These are phyloP conservation scores for Cyrtonyx montezumae DNA, from an alignment of 2,113 vertebrate genomes.

Conservation along the genomic window DNA sequence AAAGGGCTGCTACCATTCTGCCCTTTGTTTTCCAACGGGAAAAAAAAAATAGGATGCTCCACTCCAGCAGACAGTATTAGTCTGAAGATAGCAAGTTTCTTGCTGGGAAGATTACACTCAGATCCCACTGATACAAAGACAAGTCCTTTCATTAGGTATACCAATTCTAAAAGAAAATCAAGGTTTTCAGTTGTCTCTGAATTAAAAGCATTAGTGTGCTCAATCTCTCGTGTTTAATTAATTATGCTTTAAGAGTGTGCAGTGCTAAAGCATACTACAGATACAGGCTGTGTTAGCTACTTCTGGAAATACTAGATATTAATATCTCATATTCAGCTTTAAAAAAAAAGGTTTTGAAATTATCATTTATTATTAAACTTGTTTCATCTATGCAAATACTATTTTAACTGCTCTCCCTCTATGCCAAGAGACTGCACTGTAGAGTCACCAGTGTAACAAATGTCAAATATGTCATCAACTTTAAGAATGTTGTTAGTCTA, in stretches of 20 bases:
- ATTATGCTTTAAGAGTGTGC: not conserved
- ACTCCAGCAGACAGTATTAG: not conserved
- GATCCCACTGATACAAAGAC: not conserved
- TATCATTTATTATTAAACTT: not conserved
- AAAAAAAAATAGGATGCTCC: not conserved
- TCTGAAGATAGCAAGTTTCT: not conserved
- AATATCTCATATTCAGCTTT: not conserved
- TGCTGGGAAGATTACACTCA: not conserved
- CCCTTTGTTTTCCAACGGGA: not conserved
- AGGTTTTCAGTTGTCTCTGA: not conserved
- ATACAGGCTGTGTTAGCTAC: not conserved
- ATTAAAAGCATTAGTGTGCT: not conserved
- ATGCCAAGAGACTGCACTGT: not conserved
- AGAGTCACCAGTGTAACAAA: not conserved
- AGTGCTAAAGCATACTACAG: not conserved
- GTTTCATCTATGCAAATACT: not conserved
- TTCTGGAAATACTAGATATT: not conserved
- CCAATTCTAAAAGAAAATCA: not conserved
- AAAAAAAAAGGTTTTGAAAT: not conserved
- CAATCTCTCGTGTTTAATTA: not conserved
- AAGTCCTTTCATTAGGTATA: not conserved
- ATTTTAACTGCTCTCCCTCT: not conserved
- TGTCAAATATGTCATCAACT: slow-evolving; percentile 24
- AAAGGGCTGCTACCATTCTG: not conserved
- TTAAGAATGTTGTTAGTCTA: slow-evolving; percentile 2